Base-by-base conservation (phyloP, 2,888 invertebrate species). In the Eupithecia pulchellata region DNA sequence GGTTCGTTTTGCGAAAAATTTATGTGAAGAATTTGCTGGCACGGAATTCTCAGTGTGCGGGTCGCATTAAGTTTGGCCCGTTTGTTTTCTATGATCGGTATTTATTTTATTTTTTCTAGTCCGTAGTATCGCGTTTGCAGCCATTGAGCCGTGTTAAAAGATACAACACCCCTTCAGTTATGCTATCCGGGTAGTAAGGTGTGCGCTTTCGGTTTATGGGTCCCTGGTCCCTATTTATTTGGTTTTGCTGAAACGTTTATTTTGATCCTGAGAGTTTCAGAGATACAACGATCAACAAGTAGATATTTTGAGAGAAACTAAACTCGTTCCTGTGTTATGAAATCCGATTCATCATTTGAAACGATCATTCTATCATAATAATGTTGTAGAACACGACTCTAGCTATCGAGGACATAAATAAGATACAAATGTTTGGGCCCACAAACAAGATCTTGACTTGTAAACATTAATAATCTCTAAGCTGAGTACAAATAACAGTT, bases 391-490 rank as follows among this genome's bases (percentile, higher is more conserved):
- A 65, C 64, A 65, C 52, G 25, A 52, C 25, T 55, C 25, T 29
- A 17, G 17, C 34, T 65, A 55, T 65, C 52, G n/a, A 29, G 34
- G 9, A 34, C 34, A 55, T 65, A 65, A 55, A 65, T 34, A 55
- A 64, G 32, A 13, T 20, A 27, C 34, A 34, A 52, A 52, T 52
- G 25, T 52, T 47, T 11, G 47, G 42, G 17, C 30, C 9, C 20
- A 14, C 25, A 6, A 32, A 27, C 64, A 27, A 42, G 63, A 52
- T 52, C 20, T 52, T 34, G 20, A 32, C 64, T 64, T 34, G 64
- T 64, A 64, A 55, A 57, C 20, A 39, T 39, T 55, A 58, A 58
- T 58, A 42, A 60, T 66, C 36, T 66, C 17, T 25, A 27, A n/a
- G 47, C 11, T 25, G 47, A 27, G 1, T 42, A 52, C 42, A 67